Conservation (phyloP, 2,113 vertebrate genomes). For the Siniperca chuatsi region DNA sequence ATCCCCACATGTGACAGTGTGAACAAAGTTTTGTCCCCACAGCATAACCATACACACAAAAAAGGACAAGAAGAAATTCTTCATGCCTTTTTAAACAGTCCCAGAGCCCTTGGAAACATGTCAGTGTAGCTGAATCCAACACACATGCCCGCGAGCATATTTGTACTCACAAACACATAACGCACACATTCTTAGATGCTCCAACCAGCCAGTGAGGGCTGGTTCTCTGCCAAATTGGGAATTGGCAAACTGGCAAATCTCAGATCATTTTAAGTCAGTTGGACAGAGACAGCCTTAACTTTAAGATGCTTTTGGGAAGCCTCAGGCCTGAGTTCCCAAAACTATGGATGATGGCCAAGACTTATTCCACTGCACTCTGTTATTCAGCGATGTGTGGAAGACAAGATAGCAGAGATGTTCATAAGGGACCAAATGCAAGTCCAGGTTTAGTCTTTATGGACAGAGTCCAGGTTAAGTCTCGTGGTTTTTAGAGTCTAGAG, state of each 20-base stretch:
- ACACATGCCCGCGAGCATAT: conserved; percentile 62
- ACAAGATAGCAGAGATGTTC: conserved; percentile 9
- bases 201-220: conserved; percentile 34
- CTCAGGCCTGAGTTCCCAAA: conserved; percentile 54
- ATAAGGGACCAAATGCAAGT: not conserved
- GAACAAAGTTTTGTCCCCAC: not conserved
- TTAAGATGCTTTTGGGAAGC: conserved; percentile 64
- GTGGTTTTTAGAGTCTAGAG: conserved; percentile 6
- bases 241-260: conserved; percentile 70
- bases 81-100: conserved; percentile 71
- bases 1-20: not conserved
- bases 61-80: conserved; percentile 47
- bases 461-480: not conserved
- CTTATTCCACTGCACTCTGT: conserved; percentile 11
- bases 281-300: conserved; percentile 57
- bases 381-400: conserved; percentile 2
- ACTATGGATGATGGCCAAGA: conserved; percentile 35
- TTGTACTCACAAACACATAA: conserved; percentile 21
- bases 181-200: conserved; percentile 34
- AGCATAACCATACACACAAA: conserved; percentile 5
- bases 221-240: conserved; percentile 57
- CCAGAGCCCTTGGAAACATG: conserved; percentile 62
- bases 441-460: not conserved
- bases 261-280: conserved; percentile 68
- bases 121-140: conserved; percentile 58